Conservation (phyloP, 2,113 vertebrate genomes). For the Trichechus manatus region DNA sequence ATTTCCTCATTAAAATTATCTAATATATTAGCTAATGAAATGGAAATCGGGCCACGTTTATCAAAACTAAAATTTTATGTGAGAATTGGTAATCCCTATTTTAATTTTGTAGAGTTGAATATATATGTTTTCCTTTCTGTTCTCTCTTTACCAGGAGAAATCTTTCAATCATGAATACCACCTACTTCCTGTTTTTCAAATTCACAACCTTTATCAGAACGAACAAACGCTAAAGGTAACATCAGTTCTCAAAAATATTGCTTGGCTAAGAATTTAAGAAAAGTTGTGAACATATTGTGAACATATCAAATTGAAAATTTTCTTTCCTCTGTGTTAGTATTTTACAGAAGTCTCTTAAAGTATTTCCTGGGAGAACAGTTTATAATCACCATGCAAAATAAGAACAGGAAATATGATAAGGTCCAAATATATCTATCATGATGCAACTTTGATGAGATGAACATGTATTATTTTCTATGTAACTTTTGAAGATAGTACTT, state of each 20-base stretch:
- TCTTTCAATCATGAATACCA: neutral
- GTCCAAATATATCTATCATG: conserved; percentile 32
- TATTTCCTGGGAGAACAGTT: neutral
- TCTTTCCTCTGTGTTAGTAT: neutral
- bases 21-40: too few species aligned
- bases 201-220: neutral
- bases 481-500: conserved; percentile 49
- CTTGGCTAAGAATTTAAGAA: neutral
- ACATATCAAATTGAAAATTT: neutral
- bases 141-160: neutral
- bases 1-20: neutral
- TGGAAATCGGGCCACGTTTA: neutral
- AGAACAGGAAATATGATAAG: neutral
- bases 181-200: neutral
- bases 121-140: neutral
- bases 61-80: neutral
- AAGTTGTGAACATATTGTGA: neutral
- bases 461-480: neutral
- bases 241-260: neutral
- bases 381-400: neutral
- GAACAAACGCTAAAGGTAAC: neutral
- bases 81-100: neutral
- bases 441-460: neutral
- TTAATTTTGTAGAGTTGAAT: neutral
- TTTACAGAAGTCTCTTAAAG: neutral